Conservation (phyloP, 2,888 invertebrate genomes). For the Ischnura elegans region DNA sequence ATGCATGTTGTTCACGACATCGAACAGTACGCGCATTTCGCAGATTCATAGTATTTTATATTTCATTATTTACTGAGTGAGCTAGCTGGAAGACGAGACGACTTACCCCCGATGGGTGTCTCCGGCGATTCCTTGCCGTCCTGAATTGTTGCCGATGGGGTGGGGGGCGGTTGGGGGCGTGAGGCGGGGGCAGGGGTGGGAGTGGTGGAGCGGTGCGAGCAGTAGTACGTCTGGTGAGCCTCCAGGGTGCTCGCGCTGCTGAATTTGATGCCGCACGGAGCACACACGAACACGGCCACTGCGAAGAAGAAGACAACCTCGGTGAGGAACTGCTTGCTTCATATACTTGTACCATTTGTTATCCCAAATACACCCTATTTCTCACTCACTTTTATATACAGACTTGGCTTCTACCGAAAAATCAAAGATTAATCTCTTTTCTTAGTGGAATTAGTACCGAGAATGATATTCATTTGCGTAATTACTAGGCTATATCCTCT, state of each 20-base stretch:
- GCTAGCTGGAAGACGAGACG: background rate
- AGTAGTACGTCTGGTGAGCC: conserved; percentile 97
- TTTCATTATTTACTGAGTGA: too few relatives aligned
- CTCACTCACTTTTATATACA: background rate
- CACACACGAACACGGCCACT: conserved; percentile 84
- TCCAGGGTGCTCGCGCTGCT: conserved; percentile 95
- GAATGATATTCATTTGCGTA: background rate
- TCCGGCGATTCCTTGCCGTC: conserved; percentile 1
- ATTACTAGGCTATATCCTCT: background rate
- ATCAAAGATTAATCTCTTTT: background rate
- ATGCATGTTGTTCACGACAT: too few relatives aligned
- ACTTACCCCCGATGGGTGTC: conserved; percentile 63
- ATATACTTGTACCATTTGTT: too few relatives aligned
- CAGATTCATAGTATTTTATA: too few relatives aligned
- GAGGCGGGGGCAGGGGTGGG: background rate
- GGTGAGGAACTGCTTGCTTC: background rate
- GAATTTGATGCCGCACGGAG: conserved; percentile 95
- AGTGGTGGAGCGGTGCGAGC: conserved; percentile 85
- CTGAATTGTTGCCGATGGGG: conserved; percentile 52
- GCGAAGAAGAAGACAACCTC: conserved; percentile 71
- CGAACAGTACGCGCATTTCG: too few relatives aligned
- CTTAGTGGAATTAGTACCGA: background rate
- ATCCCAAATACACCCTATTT: background rate
- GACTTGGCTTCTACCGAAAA: too few relatives aligned
- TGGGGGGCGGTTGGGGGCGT: conserved; percentile 9